Conservation (phyloP, 2,888 invertebrate genomes). For the Scotopteryx bipunctaria region DNA sequence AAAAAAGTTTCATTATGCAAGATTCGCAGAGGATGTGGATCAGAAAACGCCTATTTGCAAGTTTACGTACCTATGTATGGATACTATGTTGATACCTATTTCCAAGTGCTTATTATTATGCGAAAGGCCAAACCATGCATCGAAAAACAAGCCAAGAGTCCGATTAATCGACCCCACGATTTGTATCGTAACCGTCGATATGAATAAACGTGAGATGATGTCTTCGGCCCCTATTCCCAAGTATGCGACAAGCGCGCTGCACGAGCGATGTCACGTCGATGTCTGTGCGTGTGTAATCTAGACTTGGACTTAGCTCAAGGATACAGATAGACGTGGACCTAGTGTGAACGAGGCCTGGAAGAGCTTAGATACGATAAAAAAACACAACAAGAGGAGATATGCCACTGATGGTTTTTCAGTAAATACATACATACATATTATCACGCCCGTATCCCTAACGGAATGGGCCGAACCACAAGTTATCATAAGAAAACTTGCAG, state of each 20-base stretch:
- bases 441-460: no score
- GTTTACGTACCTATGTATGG: no score
- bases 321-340: slow-evolving; percentile 14
- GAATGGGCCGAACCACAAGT: no score
- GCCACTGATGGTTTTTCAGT: background rate
- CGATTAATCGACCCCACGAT: background rate
- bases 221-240: background rate
- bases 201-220: background rate
- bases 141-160: background rate
- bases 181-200: background rate
- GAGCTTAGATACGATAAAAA: background rate
- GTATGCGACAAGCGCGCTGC: slow-evolving; percentile 5
- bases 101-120: no score
- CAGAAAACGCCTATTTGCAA: no score
- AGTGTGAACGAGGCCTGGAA: slow-evolving; percentile 1
- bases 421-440: no score
- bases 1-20: no score
- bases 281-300: slow-evolving; percentile 61
- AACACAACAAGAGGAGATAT: background rate
- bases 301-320: slow-evolving; percentile 35
- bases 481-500: no score
- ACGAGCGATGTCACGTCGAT: slow-evolving; percentile 51
- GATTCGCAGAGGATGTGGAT: no score
- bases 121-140: background rate
- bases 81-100: no score